Conservation (phyloP, 2,888 invertebrate genomes). For the Dynastes hyllus region DNA sequence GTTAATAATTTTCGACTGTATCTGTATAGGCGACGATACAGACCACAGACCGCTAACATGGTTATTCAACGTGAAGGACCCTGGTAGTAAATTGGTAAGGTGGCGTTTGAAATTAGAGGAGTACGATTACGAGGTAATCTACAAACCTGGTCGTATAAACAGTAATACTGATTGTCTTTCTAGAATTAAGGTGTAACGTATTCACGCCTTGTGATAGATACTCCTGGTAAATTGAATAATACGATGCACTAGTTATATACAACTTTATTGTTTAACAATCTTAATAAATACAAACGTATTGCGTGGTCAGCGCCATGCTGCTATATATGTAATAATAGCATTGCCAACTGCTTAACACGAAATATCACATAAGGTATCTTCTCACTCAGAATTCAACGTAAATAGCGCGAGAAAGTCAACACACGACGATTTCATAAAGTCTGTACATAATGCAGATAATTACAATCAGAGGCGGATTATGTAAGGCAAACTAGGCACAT, state of each 20-base stretch:
- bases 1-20: slow-evolving; percentile 64
- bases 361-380: no score
- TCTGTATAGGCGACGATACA: slow-evolving; percentile 64
- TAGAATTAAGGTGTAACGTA: slow-evolving; percentile 7
- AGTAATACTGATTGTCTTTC: slow-evolving; percentile 63
- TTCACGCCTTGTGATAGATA: no score
- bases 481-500: no score
- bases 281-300: no score
- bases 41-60: slow-evolving; percentile 66
- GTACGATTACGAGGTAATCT: slow-evolving; percentile 63
- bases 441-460: neutral
- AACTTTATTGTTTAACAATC: no score
- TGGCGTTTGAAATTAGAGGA: slow-evolving; percentile 64
- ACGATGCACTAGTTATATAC: no score
- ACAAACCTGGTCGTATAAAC: slow-evolving; percentile 62
- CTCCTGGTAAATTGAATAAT: no score
- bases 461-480: neutral
- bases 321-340: no score
- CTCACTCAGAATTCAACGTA: neutral
- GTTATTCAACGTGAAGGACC: slow-evolving; percentile 64
- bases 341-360: no score
- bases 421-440: neutral
- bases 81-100: slow-evolving; percentile 59
- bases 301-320: no score
- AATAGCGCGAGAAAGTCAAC: neutral